Base-by-base conservation (phyloP, 2,888 invertebrate genomes). In the Yponomeuta malinellus region DNA sequence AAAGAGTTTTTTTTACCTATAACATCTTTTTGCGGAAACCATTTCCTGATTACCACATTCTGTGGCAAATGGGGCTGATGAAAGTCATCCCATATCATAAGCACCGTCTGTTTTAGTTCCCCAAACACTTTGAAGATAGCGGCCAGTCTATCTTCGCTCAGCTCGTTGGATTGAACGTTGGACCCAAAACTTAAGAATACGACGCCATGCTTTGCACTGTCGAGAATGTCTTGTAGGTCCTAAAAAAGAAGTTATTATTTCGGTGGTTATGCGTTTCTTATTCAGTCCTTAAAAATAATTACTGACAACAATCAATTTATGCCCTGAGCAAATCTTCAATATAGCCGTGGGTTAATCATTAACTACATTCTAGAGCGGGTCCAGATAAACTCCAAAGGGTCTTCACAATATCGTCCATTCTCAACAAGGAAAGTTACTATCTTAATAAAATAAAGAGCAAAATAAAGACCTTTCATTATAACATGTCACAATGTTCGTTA, bases 21-120 rank as follows among this genome's bases (percentile, higher is more conserved):
- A 68, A 93, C 85, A 73, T 93, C 93, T 72, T 87, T 88, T 78
- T 93, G 93, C 1, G 93, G 93, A 75, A 93, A 80, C 93, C 93
- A 94, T 75, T 89, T 88, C 59, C 80, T 75, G 2, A 92, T 79
- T 77, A 88, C 83, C 0, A 94, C 83, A 78, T 92, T 92, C 6
- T 73, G 69, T 0, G 92, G 88, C 69, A 89, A 72, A 64, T 87
- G 78, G 2, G 83, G 81, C 15, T 88, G 75, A 0, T 81, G 79
- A 5, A 80, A 82, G 43, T 85, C 87, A 74, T 93, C 93, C 79
- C 88, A 93, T 76, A 93, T 93, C 93, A 93, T 93, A 2, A 93
- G 73, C n/a, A 93, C 88, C 68, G 84, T 83, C 73, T 92, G 88
- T 72, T 90, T 88, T 0, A 93, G 76, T 72, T 83, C 78, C 4